These are phyloP conservation scores for Pandemis corylana DNA, from an alignment of 2,888 invertebrate genomes.

Conservation along the genomic window DNA sequence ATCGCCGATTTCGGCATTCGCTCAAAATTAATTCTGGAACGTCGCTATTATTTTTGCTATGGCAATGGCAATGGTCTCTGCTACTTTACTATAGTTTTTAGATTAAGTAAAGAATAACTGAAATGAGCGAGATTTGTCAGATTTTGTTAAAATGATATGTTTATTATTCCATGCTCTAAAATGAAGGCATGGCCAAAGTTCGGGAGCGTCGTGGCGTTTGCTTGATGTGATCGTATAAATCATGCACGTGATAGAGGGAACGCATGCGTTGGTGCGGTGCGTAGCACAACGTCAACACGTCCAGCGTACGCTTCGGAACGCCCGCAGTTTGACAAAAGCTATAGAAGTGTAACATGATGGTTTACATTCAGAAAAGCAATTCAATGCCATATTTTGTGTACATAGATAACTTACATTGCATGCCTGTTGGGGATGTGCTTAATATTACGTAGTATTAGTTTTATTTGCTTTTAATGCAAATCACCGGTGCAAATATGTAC, in stretches of 20 bases:
- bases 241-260: not conserved
- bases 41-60: not conserved
- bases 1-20: not conserved
- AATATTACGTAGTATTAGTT: slow-evolving; percentile 23
- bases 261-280: too few species aligned
- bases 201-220: not conserved
- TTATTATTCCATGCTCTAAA: not conserved
- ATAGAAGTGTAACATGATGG: not conserved
- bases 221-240: not conserved
- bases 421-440: slow-evolving; percentile 14
- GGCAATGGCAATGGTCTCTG: not conserved
- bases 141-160: not conserved
- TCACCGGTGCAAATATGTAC: slow-evolving; percentile 26
- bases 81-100: not conserved
- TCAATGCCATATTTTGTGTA: slow-evolving; percentile 38
- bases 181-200: not conserved
- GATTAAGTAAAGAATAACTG: not conserved
- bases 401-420: slow-evolving; percentile 22
- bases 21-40: not conserved
- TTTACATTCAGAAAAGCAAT: slow-evolving; percentile 11
- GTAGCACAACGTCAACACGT: not conserved
- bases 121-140: not conserved
- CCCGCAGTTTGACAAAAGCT: not conserved
- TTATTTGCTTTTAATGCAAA: slow-evolving; percentile 30
- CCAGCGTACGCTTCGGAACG: not conserved